Base-by-base conservation (phyloP, 2,888 invertebrate genomes). In the Bimastos eiseni region DNA sequence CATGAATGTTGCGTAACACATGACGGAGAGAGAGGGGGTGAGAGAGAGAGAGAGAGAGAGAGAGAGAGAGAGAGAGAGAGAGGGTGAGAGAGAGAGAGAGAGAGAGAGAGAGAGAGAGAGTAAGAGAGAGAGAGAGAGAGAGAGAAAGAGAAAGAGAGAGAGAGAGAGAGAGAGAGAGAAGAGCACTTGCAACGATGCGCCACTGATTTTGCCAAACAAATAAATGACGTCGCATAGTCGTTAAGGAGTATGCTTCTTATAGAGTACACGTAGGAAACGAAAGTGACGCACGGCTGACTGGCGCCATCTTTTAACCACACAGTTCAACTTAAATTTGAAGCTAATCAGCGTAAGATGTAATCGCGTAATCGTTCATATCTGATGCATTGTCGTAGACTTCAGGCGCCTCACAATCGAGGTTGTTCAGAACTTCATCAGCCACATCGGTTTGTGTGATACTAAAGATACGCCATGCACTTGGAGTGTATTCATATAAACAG, bases 41-140 rank as follows among this genome's bases (percentile, higher is more conserved):
- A 83, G 83, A 83, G 83, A 83, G n/a, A 83, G 83, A 83, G n/a
- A 83, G 83, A 83, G 83, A 83, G 83, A 83, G 33, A 83, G 83
- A 83, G 19, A 34, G 33, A 83, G 83, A 83, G 19, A 83, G 83
- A 83, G n/a, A 83, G 33, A 83, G 83, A 83, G n/a, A 83, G 83
- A 83, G 13, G 17, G 83, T n/a, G 13, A 83, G 83, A 83, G 13
- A 83, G n/a, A 83, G 13, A 83, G 19, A 83, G 13, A n/a, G n/a
- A 83, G 83, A 83, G n/a, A 83, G 8, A n/a, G 83, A 83, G 83
- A 83, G n/a, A 83, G 33, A 83, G 83, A 83, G n/a, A 83, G 13
- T n/a, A n/a, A 83, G n/a, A 83, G 83, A 83, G 19, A n/a, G 33
- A 83, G 83, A 83, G 11, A 83, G 83, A 83, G n/a, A 83, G 83